Base-by-base conservation (phyloP, 2,888 invertebrate species). In the Trichopria drosophilae region DNA sequence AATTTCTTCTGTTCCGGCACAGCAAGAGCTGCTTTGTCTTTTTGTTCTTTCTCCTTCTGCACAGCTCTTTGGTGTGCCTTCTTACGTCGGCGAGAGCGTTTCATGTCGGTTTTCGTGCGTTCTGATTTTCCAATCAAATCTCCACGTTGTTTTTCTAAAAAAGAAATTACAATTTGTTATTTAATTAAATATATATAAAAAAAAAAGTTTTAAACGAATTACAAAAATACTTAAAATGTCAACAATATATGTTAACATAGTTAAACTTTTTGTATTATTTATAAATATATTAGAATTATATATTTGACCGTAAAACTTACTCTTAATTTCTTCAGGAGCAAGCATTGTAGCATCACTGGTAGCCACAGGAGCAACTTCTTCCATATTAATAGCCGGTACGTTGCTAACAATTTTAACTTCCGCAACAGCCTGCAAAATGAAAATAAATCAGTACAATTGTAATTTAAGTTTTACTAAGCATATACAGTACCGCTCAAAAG, bases 291-390 rank as follows among this genome's bases (percentile, higher is more conserved):
- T 31, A 44, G 13, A 37, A 31, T 20, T 16, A 39, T 34, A 37
- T 22, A 54, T 29, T 16, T 19, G 9, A 34, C 42, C 24, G 15
- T 23, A 26, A 40, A 26, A 32, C 35, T 48, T 80, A 80, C 82
- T 81, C 75, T 83, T 85, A 1, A 97, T 81, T 82, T 98, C 97
- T 77, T 96, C 92, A 0, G 98, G 96, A 13, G 97, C 96, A 56
- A 97, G 78, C 26, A 94, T 75, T 2, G 87, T 81, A 3, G 89
- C 90, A 75, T 93, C 89, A 67, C 88, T 93, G 0, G 87, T 82
- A n/a, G 88, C 86, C 5, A 91, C 81, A 0, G 97, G 97, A 0
- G 94, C 93, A 6, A 96, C 94, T 77, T 99, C 98, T 76, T 99
- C 99, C 84, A 96, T 90, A 22, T 81, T 83, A 40, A 98, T 85